Evolutionary conservation across 1,140 invertebrate species (phyloP), one percentile per base, ranked within the genome.

Genomic region (Apocrypta bakeri): DNA sequence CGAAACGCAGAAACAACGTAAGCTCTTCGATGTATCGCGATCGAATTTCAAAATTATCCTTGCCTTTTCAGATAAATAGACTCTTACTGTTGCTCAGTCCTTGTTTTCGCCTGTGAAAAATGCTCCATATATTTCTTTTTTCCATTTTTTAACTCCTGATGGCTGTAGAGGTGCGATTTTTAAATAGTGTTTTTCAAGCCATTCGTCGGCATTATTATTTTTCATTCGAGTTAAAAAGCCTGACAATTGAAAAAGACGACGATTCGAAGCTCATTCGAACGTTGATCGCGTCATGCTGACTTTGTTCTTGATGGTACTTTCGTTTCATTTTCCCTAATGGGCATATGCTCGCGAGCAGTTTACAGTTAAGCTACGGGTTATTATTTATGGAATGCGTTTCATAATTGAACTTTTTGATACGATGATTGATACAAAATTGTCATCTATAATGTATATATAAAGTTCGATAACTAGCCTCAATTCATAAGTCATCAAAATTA

Each of bases 41-140:
- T 42, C 75, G 75, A 66, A 14, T n/a, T n/a, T n/a, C n/a, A n/a
- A n/a, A n/a, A n/a, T 68, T 24, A 29, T 78, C 64, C 21, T 68
- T 24, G 27, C 68, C 33, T 11, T 29, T 69, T 63, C 42, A 21
- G 33, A 79, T 42, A 37, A 61, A 79, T 69, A 69, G 21, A 63
- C n/a, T 56, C 61, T 12, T 61, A 24, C 29, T 11, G 61, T 61
- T 61, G 24, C n/a, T 24, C 40, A 71, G 40, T 31, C 21, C 1
- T 40, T 1, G 33, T 31, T 71, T 31, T 29, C n/a, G 69, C 40
- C 12, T 17, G 0, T 17, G 27, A 25, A 3, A 25, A 29, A 77
- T 14, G 37, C 33, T n/a, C 27, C 21, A 27, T 66, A 66, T 24
- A 25, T 40, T 40, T 37, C n/a, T 66, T 64, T 64, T 77, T 27